These are phyloP conservation scores for Mycogona germanica DNA, from an alignment of 2,888 invertebrate genomes.

Conservation along the genomic window DNA sequence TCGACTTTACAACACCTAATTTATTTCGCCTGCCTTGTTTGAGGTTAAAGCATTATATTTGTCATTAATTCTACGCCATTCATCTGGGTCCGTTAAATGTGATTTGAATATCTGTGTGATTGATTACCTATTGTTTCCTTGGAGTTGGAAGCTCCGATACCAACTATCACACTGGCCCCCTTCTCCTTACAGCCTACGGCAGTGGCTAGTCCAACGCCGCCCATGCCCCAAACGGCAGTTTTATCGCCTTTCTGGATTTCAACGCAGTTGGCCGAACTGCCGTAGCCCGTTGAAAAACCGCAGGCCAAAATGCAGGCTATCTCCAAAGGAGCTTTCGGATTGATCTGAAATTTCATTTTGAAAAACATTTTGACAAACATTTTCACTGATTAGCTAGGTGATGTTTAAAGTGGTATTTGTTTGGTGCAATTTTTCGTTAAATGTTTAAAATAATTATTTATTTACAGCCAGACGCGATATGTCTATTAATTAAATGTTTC, in stretches of 20 bases:
- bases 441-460: too few species aligned
- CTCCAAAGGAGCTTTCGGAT: conserved; percentile 1
- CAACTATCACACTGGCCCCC: conserved; percentile 1
- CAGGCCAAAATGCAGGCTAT: conserved; percentile 11
- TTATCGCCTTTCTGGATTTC: conserved; percentile 8
- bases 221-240: conserved; percentile 13
- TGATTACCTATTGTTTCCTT: conserved; percentile 12
- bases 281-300: conserved; percentile 10
- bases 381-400: too few species aligned
- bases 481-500: too few species aligned
- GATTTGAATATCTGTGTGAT: too few species aligned
- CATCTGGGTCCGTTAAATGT: too few species aligned
- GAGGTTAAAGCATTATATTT: not conserved
- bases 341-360: not conserved
- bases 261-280: conserved; percentile 8
- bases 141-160: not conserved
- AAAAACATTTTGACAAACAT: too few species aligned
- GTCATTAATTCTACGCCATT: too few species aligned
- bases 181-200: conserved; percentile 8
- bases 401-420: too few species aligned
- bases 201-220: conserved; percentile 10
- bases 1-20: too few species aligned
- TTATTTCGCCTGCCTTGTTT: too few species aligned
- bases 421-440: too few species aligned
- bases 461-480: too few species aligned